phyloP scores from a whole-genome alignment of 2,888 invertebrate species.

The Barypeithes pellucidus region DNA sequence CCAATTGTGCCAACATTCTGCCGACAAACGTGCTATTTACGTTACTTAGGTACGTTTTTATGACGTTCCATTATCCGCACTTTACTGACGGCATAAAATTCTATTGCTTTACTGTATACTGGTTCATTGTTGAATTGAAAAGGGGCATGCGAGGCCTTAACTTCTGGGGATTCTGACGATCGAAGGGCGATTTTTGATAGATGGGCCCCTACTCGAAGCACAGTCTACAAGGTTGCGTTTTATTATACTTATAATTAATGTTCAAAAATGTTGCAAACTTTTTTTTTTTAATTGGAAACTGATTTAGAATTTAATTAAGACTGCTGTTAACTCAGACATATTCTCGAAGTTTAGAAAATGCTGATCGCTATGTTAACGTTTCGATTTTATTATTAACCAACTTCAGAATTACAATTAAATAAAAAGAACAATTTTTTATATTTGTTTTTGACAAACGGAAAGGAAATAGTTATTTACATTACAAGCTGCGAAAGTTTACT shows the following conservation, averaged over 20 bases:
- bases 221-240: conserved; percentile 29
- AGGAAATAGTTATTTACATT: no score
- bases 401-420: no score
- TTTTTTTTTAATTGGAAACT: no score
- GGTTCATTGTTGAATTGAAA: conserved; percentile 23
- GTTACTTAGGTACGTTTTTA: conserved; percentile 40
- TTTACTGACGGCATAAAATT: conserved; percentile 18
- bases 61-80: conserved; percentile 25
- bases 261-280: neutral
- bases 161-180: conserved; percentile 34
- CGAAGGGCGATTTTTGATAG: conserved; percentile 25
- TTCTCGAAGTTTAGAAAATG: no score
- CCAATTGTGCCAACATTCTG: conserved; percentile 30
- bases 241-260: neutral
- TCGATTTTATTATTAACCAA: no score
- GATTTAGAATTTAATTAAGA: no score
- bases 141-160: conserved; percentile 17
- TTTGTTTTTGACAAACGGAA: no score
- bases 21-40: conserved; percentile 49
- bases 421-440: no score
- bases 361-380: no score
- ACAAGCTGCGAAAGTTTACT: no score
- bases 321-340: no score
- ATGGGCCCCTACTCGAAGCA: neutral
- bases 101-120: conserved; percentile 25